Conservation (phyloP, 2,113 vertebrate genomes). For the Ciconia boyciana region DNA sequence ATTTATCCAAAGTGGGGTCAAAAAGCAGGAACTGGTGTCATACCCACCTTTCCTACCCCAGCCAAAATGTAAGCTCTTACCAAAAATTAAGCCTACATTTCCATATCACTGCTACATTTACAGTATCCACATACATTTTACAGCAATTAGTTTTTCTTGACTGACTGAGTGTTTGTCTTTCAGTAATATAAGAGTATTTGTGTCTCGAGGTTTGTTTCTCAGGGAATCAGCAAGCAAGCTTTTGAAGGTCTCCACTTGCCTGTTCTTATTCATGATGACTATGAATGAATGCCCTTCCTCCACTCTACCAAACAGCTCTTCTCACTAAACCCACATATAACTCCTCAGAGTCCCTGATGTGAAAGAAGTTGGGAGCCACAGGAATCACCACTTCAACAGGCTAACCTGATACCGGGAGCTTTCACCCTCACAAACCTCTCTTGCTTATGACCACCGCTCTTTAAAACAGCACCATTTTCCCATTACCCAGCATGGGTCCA, state of each 20-base stretch:
- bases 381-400: not conserved
- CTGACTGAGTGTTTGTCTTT: not conserved
- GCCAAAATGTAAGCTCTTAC: conserved; percentile 6
- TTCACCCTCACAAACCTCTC: not conserved
- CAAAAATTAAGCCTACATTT: conserved; percentile 23
- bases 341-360: not conserved
- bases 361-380: not conserved
- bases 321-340: not conserved
- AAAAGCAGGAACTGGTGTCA: not conserved
- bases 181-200: not conserved
- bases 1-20: not conserved
- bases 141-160: not conserved
- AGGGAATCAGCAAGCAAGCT: not conserved
- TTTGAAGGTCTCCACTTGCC: not conserved
- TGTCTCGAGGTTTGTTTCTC: not conserved
- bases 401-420: not conserved
- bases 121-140: not conserved
- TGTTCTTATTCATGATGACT: not conserved
- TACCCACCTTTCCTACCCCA: not conserved
- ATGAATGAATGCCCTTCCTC: not conserved
- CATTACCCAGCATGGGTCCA: not conserved
- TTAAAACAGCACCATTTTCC: not conserved
- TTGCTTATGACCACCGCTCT: not conserved
- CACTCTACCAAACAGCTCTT: not conserved
- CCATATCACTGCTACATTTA: not conserved